These are phyloP conservation scores for Calosoma granatense DNA, from an alignment of 1,140 invertebrate species.

Conservation along the genomic window DNA sequence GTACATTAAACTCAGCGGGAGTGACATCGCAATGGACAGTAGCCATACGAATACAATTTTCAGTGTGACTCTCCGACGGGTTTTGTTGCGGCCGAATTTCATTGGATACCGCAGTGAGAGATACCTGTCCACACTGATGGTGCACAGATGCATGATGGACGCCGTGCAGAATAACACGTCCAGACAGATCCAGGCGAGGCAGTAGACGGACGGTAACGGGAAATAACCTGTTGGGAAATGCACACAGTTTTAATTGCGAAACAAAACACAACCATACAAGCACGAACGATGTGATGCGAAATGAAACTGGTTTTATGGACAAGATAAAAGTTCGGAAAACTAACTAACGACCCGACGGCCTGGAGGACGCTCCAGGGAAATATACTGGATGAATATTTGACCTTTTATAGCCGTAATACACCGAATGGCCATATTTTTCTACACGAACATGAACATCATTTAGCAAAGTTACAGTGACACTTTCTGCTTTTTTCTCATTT, in stretches of 20 bases:
- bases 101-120: constrained; percentile 77
- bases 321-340: neutral
- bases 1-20: constrained; percentile 80
- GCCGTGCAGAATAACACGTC: constrained; percentile 94
- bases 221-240: constrained; percentile 83
- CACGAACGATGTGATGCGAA: neutral
- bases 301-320: neutral
- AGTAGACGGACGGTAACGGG: constrained; percentile 68
- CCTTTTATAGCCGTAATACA: too few species aligned
- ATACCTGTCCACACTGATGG: constrained; percentile 88
- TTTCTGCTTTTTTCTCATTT: too few species aligned
- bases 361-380: too few species aligned
- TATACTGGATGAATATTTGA: too few species aligned
- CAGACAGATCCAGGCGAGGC: constrained; percentile 77
- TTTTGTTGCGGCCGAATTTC: constrained; percentile 84
- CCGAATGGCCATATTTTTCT: too few species aligned
- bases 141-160: constrained; percentile 92
- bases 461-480: too few species aligned
- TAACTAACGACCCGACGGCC: too few species aligned
- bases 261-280: constrained; percentile 14
- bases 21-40: constrained; percentile 77
- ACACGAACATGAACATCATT: too few species aligned
- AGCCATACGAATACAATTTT: constrained; percentile 90
- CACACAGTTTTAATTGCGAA: too few species aligned
- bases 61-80: constrained; percentile 67